Conservation (phyloP, 2,797 vertebrate genomes). For the Lepus townsendii region DNA sequence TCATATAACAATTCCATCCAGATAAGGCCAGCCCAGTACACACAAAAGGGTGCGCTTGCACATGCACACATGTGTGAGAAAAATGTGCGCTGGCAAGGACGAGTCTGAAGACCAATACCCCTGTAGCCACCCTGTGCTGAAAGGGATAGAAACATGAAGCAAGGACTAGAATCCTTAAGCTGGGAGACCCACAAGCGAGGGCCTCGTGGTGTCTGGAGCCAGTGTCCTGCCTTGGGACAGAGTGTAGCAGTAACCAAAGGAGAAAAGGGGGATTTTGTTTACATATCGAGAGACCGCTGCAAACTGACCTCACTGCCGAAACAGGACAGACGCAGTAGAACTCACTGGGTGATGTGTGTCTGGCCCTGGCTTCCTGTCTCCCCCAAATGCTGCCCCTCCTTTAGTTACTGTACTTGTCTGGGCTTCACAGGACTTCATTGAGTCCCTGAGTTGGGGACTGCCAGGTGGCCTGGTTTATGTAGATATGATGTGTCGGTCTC, state of each 20-base stretch:
- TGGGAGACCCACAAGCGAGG: neutral
- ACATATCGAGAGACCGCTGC: constrained; percentile 87
- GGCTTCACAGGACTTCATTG: constrained; percentile 74
- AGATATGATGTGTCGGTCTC: constrained; percentile 86
- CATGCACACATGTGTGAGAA: no score
- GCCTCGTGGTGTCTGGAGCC: neutral
- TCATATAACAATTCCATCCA: constrained; percentile 22
- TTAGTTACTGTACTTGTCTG: constrained; percentile 71
- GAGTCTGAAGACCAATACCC: no score
- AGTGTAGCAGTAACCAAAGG: constrained; percentile 68
- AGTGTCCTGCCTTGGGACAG: constrained; percentile 57
- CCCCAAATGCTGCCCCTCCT: constrained; percentile 71
- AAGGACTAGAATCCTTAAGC: neutral
- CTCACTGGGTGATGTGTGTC: constrained; percentile 76
- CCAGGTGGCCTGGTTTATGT: constrained; percentile 85
- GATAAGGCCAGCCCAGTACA: neutral
- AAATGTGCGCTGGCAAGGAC: no score
- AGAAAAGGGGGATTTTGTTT: constrained; percentile 65
- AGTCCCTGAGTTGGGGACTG: constrained; percentile 80
- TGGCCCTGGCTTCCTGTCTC: constrained; percentile 74
- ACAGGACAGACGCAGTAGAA: constrained; percentile 89
- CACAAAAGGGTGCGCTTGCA: constrained; percentile 1
- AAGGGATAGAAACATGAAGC: no score
- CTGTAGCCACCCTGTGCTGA: no score
- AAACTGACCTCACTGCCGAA: constrained; percentile 91